These are phyloP conservation scores for Perodicticus potto DNA, from an alignment of 2,797 vertebrate species.

Conservation along the genomic window DNA sequence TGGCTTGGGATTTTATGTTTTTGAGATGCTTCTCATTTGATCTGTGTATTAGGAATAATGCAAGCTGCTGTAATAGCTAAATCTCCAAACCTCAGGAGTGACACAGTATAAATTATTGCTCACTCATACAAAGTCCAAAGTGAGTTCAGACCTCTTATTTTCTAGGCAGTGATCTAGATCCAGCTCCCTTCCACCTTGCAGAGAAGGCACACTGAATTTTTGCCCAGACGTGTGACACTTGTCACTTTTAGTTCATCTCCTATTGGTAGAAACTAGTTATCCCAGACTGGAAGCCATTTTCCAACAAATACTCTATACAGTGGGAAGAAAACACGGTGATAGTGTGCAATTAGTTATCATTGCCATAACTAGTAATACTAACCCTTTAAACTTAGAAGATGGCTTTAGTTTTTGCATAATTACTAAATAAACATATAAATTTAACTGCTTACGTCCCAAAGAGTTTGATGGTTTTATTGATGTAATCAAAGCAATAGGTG, in stretches of 20 bases:
- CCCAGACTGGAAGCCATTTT: not conserved
- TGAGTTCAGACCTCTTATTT: not conserved
- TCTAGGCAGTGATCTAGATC: not conserved
- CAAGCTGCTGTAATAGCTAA: not conserved
- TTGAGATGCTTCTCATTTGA: slow-evolving; percentile 10
- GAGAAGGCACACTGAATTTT: not conserved
- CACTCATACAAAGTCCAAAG: not conserved
- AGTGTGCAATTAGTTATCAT: not conserved
- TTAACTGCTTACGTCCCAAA: not conserved
- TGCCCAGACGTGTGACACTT: not conserved
- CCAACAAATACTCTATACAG: not conserved
- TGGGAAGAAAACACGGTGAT: not conserved
- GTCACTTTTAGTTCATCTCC: not conserved
- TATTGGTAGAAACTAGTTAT: not conserved
- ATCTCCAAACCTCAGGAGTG: not conserved
- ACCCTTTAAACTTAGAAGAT: not conserved
- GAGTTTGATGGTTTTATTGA: not conserved
- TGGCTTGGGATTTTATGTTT: not conserved
- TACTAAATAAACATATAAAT: not conserved
- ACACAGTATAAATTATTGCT: not conserved
- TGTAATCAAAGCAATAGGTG: not conserved
- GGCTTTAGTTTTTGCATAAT: not conserved
- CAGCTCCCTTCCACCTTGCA: not conserved
- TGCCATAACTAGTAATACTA: not conserved
- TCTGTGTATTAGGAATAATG: not conserved